Evolutionary conservation across 2,888 invertebrate genomes (phyloP).

Genomic region (Alloplasta piceator): DNA sequence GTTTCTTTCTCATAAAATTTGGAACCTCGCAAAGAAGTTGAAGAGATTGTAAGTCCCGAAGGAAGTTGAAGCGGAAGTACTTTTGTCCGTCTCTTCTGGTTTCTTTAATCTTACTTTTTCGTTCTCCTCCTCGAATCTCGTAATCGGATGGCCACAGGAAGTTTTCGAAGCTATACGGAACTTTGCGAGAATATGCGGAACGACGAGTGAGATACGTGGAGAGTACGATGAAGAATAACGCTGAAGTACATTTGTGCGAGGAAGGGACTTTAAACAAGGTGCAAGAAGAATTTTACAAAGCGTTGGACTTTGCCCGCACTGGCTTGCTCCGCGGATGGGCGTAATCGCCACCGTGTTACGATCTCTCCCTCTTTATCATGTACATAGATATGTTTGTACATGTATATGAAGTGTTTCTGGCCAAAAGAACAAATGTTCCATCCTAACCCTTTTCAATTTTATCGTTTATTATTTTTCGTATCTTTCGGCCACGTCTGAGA

Average conservation of each 20-base stretch:
- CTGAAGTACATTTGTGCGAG: neutral
- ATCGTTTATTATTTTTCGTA: neutral
- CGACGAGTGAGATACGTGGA: neutral
- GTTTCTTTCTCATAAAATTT: no score
- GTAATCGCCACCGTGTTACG: conserved; percentile 55
- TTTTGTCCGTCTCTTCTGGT: neutral
- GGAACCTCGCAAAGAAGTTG: neutral
- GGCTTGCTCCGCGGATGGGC: conserved; percentile 58
- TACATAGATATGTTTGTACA: conserved; percentile 2
- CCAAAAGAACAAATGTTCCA: no score
- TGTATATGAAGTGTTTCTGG: neutral
- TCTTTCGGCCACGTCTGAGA: no score
- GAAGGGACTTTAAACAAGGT: conserved; percentile 37
- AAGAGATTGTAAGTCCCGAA: neutral
- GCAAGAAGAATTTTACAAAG: conserved; percentile 49
- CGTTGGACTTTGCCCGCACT: conserved; percentile 35
- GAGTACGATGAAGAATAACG: neutral
- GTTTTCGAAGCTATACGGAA: neutral
- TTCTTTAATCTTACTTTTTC: conserved; percentile 20
- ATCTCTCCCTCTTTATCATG: neutral
- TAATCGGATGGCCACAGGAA: conserved; percentile 14
- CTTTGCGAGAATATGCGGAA: neutral
- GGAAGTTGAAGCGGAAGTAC: conserved; percentile 22
- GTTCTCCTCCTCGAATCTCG: neutral
- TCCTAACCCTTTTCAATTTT: neutral